A percentile compares a stretch with the other conserved stretches of the same genome.
phyloP scores from a whole-genome alignment of 1,140 invertebrate genomes.

The Agrilus planipennis region DNA sequence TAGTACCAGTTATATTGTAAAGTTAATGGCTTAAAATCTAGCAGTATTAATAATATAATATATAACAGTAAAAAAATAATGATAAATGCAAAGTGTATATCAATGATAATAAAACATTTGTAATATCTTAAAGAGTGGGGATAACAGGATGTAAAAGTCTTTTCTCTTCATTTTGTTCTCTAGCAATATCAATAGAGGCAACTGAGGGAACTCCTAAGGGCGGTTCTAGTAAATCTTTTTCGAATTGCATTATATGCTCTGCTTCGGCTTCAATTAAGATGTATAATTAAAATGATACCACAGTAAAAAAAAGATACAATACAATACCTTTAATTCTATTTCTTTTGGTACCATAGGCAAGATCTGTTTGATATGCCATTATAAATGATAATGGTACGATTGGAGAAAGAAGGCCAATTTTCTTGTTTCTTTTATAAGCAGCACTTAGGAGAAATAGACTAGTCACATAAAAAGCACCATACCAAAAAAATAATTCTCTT shows the following conservation, averaged over 20 bases:
- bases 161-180: conserved; percentile 50
- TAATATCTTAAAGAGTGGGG: no score
- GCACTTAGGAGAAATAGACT: no score
- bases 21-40: no score
- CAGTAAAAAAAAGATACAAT: conserved; percentile 3
- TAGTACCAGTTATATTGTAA: no score
- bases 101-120: no score
- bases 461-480: no score
- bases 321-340: conserved; percentile 57
- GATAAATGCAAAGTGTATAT: no score
- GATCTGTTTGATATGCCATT: conserved; percentile 59
- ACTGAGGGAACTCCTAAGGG: conserved; percentile 59
- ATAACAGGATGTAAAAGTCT: conserved; percentile 51
- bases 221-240: conserved; percentile 49
- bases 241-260: conserved; percentile 65
- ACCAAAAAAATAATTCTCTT: no score
- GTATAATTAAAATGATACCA: conserved; percentile 4
- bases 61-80: no score
- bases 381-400: conserved; percentile 59
- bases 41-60: no score
- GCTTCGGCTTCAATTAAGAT: conserved; percentile 51
- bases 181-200: conserved; percentile 51
- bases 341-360: conserved; percentile 65
- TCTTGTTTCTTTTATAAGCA: no score
- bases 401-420: no score